phyloP scores from a whole-genome alignment of 1,140 invertebrate species.

The Monomorium pharaonis region DNA sequence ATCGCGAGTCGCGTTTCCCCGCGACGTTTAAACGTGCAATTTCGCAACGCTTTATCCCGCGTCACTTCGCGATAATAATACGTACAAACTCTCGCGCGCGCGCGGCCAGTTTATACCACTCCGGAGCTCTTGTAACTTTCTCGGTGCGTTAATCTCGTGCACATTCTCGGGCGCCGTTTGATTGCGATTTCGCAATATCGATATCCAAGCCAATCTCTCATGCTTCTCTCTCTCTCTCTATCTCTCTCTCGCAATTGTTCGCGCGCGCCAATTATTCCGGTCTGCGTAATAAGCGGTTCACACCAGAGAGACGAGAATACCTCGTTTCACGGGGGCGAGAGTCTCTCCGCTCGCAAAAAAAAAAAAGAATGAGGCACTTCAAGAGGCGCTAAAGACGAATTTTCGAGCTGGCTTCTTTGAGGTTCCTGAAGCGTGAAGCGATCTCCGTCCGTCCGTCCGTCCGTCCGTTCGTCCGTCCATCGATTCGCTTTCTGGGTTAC shows the following conservation, averaged over 20 bases:
- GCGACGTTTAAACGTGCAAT: not conserved
- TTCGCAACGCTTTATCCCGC: slow-evolving; percentile 22
- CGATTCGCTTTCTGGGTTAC: slow-evolving; percentile 58
- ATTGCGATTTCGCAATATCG: slow-evolving; percentile 30
- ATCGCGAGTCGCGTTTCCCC: slow-evolving; percentile 15
- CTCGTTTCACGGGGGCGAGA: slow-evolving; percentile 12
- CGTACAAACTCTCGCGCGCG: not conserved
- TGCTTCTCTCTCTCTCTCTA: too few species aligned
- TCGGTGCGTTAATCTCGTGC: slow-evolving; percentile 25
- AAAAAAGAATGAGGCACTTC: slow-evolving; percentile 1
- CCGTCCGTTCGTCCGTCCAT: too few species aligned
- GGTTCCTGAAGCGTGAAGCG: slow-evolving; percentile 44
- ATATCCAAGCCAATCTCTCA: not conserved
- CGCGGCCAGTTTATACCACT: not conserved
- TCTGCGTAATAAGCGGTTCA: slow-evolving; percentile 16
- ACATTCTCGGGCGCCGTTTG: slow-evolving; percentile 12
- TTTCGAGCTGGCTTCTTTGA: slow-evolving; percentile 50
- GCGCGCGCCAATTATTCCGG: slow-evolving; percentile 33
- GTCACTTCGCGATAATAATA: slow-evolving; percentile 9
- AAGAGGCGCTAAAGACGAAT: slow-evolving; percentile 30
- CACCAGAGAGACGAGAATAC: slow-evolving; percentile 4
- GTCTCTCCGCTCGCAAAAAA: not conserved
- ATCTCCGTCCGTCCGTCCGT: not conserved
- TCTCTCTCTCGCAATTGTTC: slow-evolving; percentile 30
- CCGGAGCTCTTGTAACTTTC: not conserved